Conservation (phyloP, 2,888 invertebrate genomes). For the Tethea ocularis region DNA sequence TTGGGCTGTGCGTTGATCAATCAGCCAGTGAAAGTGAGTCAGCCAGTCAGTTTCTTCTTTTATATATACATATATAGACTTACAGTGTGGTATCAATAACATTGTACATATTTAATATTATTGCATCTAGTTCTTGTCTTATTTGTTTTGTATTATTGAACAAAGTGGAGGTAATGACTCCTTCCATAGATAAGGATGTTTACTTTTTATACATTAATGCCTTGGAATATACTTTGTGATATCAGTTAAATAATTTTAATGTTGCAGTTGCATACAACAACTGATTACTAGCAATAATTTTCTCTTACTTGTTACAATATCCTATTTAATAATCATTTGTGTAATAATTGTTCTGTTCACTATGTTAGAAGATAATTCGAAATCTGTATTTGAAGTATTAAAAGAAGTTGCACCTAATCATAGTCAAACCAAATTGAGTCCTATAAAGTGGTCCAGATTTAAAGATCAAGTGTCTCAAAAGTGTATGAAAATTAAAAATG, state of each 20-base stretch:
- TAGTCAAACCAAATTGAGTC: slow-evolving; percentile 22
- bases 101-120: no score
- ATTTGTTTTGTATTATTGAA: slow-evolving; percentile 47
- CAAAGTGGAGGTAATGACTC: slow-evolving; percentile 58
- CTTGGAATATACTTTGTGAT: slow-evolving; percentile 39
- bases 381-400: slow-evolving; percentile 24
- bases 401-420: slow-evolving; percentile 33
- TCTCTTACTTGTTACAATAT: slow-evolving; percentile 11
- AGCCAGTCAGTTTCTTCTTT: no score
- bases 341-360: slow-evolving; percentile 17
- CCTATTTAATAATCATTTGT: slow-evolving; percentile 7
- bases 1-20: no score
- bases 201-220: slow-evolving; percentile 45
- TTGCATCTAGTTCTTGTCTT: slow-evolving; percentile 31
- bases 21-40: no score
- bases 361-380: slow-evolving; percentile 25
- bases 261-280: neutral
- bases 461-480: slow-evolving; percentile 54
- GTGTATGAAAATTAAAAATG: slow-evolving; percentile 39
- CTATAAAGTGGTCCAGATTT: slow-evolving; percentile 56
- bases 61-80: no score
- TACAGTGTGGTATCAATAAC: no score
- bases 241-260: slow-evolving; percentile 28
- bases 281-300: neutral
- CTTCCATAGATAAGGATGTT: slow-evolving; percentile 66